Evolutionary conservation across 2,797 vertebrate species (phyloP).

Genomic region (Craterocephalus amniculus): DNA sequence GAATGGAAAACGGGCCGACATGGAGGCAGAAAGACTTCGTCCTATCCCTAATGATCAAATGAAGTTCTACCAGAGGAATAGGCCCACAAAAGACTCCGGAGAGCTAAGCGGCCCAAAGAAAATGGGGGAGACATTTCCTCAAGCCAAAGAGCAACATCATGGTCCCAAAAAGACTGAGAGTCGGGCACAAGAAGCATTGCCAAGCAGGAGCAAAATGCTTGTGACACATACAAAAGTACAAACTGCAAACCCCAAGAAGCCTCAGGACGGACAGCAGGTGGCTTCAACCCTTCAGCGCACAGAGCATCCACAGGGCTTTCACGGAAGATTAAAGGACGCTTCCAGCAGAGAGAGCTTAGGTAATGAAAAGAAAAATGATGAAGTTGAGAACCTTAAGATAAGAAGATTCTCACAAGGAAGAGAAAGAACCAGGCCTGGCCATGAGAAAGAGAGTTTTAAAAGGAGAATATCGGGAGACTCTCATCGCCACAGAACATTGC

Average conservation of each 20-base stretch:
- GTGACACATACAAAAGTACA: constrained; percentile 31
- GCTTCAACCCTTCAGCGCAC: constrained; percentile 40
- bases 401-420: constrained; percentile 48
- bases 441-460: constrained; percentile 48
- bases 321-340: constrained; percentile 46
- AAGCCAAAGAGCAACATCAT: constrained; percentile 75
- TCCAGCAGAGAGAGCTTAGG: constrained; percentile 59
- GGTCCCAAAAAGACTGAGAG: constrained; percentile 58
- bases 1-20: constrained; percentile 71
- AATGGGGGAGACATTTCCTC: constrained; percentile 63
- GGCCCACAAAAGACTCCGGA: constrained; percentile 58
- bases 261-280: constrained; percentile 55
- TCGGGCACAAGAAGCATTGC: constrained; percentile 40
- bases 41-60: constrained; percentile 43
- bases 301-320: constrained; percentile 50
- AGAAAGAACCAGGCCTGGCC: constrained; percentile 30
- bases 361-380: constrained; percentile 55
- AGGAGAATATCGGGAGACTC: constrained; percentile 53
- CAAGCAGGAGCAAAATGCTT: constrained; percentile 44
- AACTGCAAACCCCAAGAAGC: constrained; percentile 60
- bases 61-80: constrained; percentile 69
- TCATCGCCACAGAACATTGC: constrained; percentile 59
- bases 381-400: constrained; percentile 46
- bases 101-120: constrained; percentile 77
- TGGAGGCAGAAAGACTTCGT: constrained; percentile 49